A percentile compares a stretch with the other conserved stretches of the same genome.
Evolutionary conservation across 2,888 invertebrate species (phyloP).

Genomic region (Drosophila eohydei): DNA sequence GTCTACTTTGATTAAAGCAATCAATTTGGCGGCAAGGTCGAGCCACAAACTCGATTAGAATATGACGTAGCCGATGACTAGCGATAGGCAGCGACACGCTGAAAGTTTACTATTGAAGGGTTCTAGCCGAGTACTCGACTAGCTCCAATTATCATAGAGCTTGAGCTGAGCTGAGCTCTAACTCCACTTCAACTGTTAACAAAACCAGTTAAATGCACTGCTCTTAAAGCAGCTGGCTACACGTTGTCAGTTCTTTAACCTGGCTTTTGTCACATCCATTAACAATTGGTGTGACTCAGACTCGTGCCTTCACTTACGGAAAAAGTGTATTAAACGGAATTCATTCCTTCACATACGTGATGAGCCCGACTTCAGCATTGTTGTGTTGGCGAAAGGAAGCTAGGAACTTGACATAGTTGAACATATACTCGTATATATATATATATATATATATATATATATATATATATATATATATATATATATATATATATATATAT

Average conservation of each 20-base stretch:
- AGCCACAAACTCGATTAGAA: slow-evolving; percentile 8
- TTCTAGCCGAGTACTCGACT: not conserved
- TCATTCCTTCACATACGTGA: not conserved
- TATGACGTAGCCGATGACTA: not conserved
- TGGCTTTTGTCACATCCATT: not conserved
- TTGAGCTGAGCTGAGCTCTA: too few species aligned
- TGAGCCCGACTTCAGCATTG: not conserved
- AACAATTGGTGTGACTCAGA: not conserved
- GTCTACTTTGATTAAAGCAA: slow-evolving; percentile 58
- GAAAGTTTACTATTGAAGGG: not conserved
- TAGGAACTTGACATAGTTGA: too few species aligned
- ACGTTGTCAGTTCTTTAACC: not conserved
- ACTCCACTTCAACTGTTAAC: not conserved
- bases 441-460: too few species aligned
- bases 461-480: too few species aligned
- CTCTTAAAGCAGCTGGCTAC: not conserved
- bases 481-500: too few species aligned
- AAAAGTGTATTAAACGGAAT: too few species aligned
- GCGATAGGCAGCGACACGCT: not conserved
- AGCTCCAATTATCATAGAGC: not conserved
- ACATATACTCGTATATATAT: too few species aligned
- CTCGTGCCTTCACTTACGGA: too few species aligned
- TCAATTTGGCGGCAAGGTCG: slow-evolving; percentile 59
- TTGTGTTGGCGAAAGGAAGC: too few species aligned
- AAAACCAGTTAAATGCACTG: not conserved